phyloP scores from a whole-genome alignment of 2,113 vertebrate genomes.

The Ailuropoda melanoleuca region DNA sequence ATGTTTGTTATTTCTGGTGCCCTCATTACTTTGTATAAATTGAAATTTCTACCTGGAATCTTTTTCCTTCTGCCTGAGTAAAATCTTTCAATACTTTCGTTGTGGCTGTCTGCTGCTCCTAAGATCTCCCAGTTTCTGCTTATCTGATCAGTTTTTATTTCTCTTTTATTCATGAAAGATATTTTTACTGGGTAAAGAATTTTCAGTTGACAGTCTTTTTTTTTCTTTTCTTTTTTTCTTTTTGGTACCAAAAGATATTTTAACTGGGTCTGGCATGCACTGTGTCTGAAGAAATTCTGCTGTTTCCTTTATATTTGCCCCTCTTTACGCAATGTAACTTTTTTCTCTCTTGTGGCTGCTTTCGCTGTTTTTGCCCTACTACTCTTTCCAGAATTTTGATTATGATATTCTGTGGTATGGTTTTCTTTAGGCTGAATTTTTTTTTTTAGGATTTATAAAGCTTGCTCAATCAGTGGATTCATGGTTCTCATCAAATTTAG shows the following conservation, averaged over 20 bases:
- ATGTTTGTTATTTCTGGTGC: background rate
- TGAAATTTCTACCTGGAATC: background rate
- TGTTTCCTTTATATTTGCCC: background rate
- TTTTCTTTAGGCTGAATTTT: background rate
- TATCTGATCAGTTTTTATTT: background rate
- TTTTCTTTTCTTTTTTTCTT: background rate
- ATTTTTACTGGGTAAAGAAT: background rate
- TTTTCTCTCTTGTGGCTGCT: background rate
- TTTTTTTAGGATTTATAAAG: background rate
- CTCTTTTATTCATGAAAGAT: background rate
- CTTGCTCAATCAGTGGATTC: background rate
- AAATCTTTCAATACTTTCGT: background rate
- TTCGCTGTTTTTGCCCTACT: background rate
- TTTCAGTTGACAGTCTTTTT: background rate
- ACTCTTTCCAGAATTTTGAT: background rate
- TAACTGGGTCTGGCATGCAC: background rate
- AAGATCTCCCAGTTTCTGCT: background rate
- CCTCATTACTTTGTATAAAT: background rate
- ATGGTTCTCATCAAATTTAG: background rate
- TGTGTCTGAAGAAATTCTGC: background rate
- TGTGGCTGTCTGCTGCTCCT: background rate
- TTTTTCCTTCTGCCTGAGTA: background rate
- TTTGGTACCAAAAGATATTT: background rate
- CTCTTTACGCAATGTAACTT: background rate
- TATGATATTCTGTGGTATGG: background rate